Percentiles rank a stretch among this genome's conserved stretches.
phyloP scores from a whole-genome alignment of 2,797 vertebrate genomes.

The Threskiornis aethiopicus region DNA sequence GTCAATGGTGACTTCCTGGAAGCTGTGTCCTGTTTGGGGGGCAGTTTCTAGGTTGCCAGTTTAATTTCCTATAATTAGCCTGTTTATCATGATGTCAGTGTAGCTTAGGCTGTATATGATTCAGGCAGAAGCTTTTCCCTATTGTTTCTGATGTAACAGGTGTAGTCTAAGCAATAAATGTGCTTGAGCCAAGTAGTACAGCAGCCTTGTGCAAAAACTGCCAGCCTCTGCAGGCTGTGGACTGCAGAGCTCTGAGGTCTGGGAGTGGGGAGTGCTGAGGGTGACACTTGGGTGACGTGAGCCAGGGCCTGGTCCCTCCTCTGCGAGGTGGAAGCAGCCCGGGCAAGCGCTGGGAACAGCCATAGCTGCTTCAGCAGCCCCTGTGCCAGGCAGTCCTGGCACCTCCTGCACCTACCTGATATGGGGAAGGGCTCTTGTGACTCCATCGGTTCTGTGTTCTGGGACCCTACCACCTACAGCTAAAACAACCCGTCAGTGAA shows the following conservation, averaged over 20 bases:
- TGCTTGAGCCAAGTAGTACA: background rate
- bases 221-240: background rate
- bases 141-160: background rate
- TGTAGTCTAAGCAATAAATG: background rate
- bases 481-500: background rate
- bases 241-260: background rate
- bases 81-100: background rate
- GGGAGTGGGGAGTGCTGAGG: background rate
- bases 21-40: background rate
- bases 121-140: background rate
- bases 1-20: background rate
- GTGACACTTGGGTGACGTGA: fast-evolving
- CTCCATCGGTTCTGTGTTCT: background rate
- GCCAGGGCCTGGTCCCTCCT: background rate
- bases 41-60: background rate
- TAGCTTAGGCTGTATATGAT: background rate
- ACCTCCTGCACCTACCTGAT: background rate
- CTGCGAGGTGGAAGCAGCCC: background rate
- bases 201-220: background rate
- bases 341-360: background rate
- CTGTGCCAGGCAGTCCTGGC: background rate
- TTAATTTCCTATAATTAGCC: background rate
- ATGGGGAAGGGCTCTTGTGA: background rate
- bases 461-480: background rate
- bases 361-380: background rate